Base-by-base conservation (phyloP, 2,888 invertebrate species). In the Erebia palarica region DNA sequence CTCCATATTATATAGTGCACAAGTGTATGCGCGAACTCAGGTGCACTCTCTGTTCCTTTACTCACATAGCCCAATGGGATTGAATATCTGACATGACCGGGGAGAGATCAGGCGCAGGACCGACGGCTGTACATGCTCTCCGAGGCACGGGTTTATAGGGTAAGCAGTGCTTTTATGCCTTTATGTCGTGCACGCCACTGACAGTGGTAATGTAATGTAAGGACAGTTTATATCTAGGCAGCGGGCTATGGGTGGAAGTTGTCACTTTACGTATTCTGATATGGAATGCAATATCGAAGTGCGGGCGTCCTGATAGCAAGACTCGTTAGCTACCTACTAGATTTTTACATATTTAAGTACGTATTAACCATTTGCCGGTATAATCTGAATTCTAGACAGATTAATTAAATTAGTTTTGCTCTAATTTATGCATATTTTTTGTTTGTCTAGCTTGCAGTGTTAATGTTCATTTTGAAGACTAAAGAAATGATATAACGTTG, bases 251-350 rank as follows among this genome's bases (percentile, higher is more conserved):
- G 47, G 47, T 47, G 47, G 47, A 11, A 11, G 47, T 53, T 53
- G 13, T 47, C 14, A 53, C 53, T 53, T 53, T 13, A 9, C 53
- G 57, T 18, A 58, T 58, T 27, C 11, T 1, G 21, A 27, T 58
- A 58, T 14, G 57, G 21, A 58, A 21, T 58, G 13, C 55, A 55
- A 47, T 53, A 58, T 58, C 57, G 21, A 27, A 27, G 27, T 58
- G 57, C 57, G 57, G 57, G 57, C 57, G 36, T 36, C 36, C 36
- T 18, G 18, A 18, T 18, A 58, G 27, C 57, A 58, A 14, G 5
- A 58, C 27, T 58, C 13, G 7, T 4, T 53, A 36, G 7, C 36
- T 36, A 36, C 36, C 36, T 53, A 9, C 53, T 53, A 53, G 16
- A 8, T 53, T 36, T 36, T 53, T 16, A 53, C 14, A 53, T 9